Base-by-base conservation (phyloP, 2,888 invertebrate genomes). In the Synergus itoensis region DNA sequence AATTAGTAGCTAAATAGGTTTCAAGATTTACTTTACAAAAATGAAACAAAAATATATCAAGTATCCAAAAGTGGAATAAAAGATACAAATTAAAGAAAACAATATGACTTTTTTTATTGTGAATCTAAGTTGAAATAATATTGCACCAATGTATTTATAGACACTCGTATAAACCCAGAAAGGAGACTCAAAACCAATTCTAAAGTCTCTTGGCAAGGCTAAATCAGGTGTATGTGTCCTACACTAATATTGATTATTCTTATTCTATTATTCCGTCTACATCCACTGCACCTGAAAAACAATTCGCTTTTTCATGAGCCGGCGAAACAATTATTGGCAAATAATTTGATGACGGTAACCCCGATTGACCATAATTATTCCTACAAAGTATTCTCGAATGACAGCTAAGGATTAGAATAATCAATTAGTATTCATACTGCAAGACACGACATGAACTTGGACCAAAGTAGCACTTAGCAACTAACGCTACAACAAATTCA, bases 381-480 rank as follows among this genome's bases (percentile, higher is more conserved):
- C 11, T 21, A 21, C n/a, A 36, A 73, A 73, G 9, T 48, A 8
- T 73, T 53, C 48, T 28, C 16, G 28, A 21, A 48, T 73, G 69
- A 73, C 69, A 73, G 69, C 14, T 28, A 48, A 21, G 69, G 60
- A 60, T 21, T 12, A 18, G 60, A 67, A 45, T 67, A 45, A 69
- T 69, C 45, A 69, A 69, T 48, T 73, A 73, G 16, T 73, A 73
- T 73, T 73, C 69, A 73, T 73, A 73, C 48, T 73, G 69, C 28
- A 73, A 73, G 48, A 16, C 53, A 36, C 28, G 16, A 21, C 45
- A 73, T 60, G 60, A 60, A 48, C 8, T 53, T 53, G 12, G 12
- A 36, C 43, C 36, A 53, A 73, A 45, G 69, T 69, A 48, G 48
- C 28, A 53, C 36, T 73, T 45, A 21, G 21, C 11, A 21, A 45